These are phyloP conservation scores for Drosophila triauraria DNA, from an alignment of 1,140 invertebrate genomes.

Conservation along the genomic window DNA sequence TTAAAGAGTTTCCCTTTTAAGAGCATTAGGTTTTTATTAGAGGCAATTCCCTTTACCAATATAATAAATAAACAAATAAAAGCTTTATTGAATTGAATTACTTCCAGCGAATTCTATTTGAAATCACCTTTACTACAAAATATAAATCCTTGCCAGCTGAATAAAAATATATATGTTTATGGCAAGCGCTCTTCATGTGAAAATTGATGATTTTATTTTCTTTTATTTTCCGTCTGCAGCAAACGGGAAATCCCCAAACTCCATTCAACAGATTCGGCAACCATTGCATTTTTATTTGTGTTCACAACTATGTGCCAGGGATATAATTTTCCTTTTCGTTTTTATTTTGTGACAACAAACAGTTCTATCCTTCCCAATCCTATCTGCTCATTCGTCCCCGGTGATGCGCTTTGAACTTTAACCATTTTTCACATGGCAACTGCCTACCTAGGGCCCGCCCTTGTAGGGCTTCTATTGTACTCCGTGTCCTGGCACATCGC, in stretches of 20 bases:
- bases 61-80: background rate
- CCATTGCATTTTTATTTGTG: constrained; percentile 34
- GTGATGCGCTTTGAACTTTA: constrained; percentile 53
- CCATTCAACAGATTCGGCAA: constrained; percentile 47
- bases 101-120: background rate
- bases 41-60: background rate
- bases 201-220: background rate
- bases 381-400: constrained; percentile 16
- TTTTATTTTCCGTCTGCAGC: background rate
- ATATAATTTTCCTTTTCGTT: background rate
- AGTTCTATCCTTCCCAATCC: constrained; percentile 29
- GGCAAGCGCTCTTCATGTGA: background rate
- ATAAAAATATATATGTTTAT: constrained; percentile 5
- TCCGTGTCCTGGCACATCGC: constrained; percentile 15
- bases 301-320: constrained; percentile 33
- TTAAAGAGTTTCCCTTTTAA: too few species aligned
- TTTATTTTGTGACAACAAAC: constrained; percentile 56
- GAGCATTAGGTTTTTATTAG: background rate
- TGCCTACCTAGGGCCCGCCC: constrained; percentile 12
- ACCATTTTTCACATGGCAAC: constrained; percentile 48
- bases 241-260: constrained; percentile 34
- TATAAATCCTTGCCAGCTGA: constrained; percentile 1
- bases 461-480: constrained; percentile 27
- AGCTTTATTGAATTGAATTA: background rate
- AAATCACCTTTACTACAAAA: background rate